Percentiles rank a stretch among this genome's conserved stretches.
phyloP scores from a whole-genome alignment of 2,888 invertebrate genomes.

The Drosophila gaucha region DNA sequence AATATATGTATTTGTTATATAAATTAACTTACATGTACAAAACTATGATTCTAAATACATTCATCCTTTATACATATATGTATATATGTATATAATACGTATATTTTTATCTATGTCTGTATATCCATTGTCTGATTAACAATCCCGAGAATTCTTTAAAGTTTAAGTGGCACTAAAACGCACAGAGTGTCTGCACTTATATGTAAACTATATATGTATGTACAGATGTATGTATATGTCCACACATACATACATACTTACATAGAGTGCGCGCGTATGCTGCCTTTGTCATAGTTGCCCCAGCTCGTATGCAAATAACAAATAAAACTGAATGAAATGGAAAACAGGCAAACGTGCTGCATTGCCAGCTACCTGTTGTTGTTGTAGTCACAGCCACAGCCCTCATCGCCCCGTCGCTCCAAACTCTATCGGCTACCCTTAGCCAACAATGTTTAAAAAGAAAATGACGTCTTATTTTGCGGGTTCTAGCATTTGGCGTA shows the following conservation, averaged over 20 bases:
- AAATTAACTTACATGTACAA: too few species aligned
- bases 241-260: too few species aligned
- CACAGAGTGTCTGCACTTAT: constrained; percentile 5
- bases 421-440: neutral
- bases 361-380: constrained; percentile 44
- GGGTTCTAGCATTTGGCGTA: constrained; percentile 10
- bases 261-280: neutral
- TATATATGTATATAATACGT: neutral
- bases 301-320: constrained; percentile 10
- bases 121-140: constrained; percentile 3
- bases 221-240: neutral
- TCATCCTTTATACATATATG: neutral
- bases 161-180: constrained; percentile 7
- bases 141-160: neutral
- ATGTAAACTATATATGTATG: neutral
- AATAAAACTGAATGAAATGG: constrained; percentile 40
- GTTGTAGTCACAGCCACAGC: constrained; percentile 9
- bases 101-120: neutral
- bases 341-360: constrained; percentile 20
- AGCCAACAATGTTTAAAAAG: neutral
- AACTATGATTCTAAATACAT: too few species aligned
- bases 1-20: neutral
- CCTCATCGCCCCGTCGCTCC: neutral
- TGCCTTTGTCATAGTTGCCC: constrained; percentile 8
- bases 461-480: constrained; percentile 45